A percentile compares a stretch with the other conserved stretches of the same genome.
Evolutionary conservation across 2,113 vertebrate genomes (phyloP).

Genomic region (Paramormyrops kingsleyae): DNA sequence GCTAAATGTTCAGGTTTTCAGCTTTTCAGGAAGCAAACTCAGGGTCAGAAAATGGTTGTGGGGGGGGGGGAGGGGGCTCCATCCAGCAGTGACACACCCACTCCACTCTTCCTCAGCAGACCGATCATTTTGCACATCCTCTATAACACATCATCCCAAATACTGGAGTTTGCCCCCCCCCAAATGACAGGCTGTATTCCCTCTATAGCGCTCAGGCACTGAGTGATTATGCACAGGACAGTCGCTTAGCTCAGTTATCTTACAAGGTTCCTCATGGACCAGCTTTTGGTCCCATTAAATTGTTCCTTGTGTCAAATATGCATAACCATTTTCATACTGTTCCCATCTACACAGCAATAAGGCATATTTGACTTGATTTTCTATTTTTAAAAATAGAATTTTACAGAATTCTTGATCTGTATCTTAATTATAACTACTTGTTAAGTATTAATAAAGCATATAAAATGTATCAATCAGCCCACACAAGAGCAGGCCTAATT

Average conservation of each 20-base stretch:
- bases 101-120: neutral
- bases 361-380: neutral
- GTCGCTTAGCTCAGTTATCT: neutral
- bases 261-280: neutral
- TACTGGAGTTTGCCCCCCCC: neutral
- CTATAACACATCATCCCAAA: conserved; percentile 4
- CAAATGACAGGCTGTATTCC: conserved; percentile 27
- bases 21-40: neutral
- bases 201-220: neutral
- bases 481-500: neutral
- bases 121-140: neutral
- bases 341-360: no score
- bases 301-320: neutral
- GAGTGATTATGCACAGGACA: neutral
- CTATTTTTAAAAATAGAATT: neutral
- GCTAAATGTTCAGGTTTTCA: neutral
- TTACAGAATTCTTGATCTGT: neutral
- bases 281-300: neutral
- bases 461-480: neutral
- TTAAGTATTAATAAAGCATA: conserved; percentile 3
- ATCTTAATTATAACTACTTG: neutral
- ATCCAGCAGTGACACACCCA: neutral
- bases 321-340: neutral
- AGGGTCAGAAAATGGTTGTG: neutral
- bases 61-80: no score